These are phyloP conservation scores for Subacronicta megacephala DNA, from an alignment of 2,888 invertebrate genomes.

Conservation along the genomic window DNA sequence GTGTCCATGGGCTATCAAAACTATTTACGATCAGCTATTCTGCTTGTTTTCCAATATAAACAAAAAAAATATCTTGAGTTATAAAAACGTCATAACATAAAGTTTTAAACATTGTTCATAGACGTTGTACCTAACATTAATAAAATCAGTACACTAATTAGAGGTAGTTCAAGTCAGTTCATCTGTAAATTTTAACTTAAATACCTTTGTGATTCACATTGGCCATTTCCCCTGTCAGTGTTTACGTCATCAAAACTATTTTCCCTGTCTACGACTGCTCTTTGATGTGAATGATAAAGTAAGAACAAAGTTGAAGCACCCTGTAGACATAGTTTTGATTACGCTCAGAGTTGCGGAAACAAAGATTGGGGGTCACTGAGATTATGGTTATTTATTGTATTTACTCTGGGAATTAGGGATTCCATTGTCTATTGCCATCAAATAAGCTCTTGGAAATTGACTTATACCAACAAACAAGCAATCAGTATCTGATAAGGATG, in stretches of 20 bases:
- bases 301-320: constrained; percentile 30
- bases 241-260: constrained; percentile 18
- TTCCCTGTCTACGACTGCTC: constrained; percentile 1
- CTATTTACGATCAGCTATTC: no score
- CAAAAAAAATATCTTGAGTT: no score
- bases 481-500: no score
- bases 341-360: constrained; percentile 37
- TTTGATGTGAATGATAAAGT: constrained; percentile 42
- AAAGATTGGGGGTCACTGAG: constrained; percentile 35
- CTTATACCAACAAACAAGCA: no score
- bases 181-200: background rate
- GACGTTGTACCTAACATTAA: no score
- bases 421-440: no score
- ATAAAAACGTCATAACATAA: no score
- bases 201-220: constrained; percentile 2
- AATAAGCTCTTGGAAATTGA: no score
- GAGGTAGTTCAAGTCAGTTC: background rate
- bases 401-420: constrained; percentile 2
- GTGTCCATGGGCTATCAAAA: no score
- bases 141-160: no score
- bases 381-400: constrained; percentile 14
- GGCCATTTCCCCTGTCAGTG: background rate
- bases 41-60: no score
- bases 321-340: constrained; percentile 47
- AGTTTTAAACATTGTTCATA: no score